Evolutionary conservation across 2,113 vertebrate species (phyloP), one percentile per base, ranked within the genome.

Genomic region (Coturnix japonica): DNA sequence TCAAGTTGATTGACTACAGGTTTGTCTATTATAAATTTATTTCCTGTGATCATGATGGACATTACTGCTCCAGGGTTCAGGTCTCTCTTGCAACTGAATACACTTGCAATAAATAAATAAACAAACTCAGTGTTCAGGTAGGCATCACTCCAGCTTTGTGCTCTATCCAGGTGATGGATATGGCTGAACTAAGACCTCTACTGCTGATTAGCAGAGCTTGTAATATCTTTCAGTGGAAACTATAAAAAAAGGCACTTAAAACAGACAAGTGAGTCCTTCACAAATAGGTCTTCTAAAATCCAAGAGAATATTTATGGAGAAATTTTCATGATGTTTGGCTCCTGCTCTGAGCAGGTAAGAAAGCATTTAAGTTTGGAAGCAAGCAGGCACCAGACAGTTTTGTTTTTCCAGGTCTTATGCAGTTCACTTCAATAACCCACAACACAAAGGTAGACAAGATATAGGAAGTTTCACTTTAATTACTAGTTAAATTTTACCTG

Each of bases 1-100:
- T 26, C 6, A 54, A 66, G 73, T 61, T 75, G 11, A 61, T 41
- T 65, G 6, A 65, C 7, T 66, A 41, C 41, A 73, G 57, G 13
- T 85, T 81, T 12, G 7, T 35, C 20, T 63, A 16, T 21, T 13
- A 51, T 20, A 64, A 2, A 43, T 63, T 92, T 53, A 23, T 70
- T 11, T 54, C 21, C 9, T 1, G 0, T 53, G 35, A 57, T 26
- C 2, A 1, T 59, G 22, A 65, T 1, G 4, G 37, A 71, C 13
- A 20, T 43, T 39, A 63, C 25, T 67, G 12, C 39, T 84, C 39
- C 26, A 67, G 12, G 28, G 53, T 35, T 13, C n/a, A 8, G 6
- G 16, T 5, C 39, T 51, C 19, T 74, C 20, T 16, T 83, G 13
- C 51, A 91, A n/a, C 17, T n/a, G 14, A 23, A n/a, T 33, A 13